Evolutionary conservation across 2,888 invertebrate species (phyloP), one percentile per base, ranked within the genome.

Genomic region (Allygus modestus): DNA sequence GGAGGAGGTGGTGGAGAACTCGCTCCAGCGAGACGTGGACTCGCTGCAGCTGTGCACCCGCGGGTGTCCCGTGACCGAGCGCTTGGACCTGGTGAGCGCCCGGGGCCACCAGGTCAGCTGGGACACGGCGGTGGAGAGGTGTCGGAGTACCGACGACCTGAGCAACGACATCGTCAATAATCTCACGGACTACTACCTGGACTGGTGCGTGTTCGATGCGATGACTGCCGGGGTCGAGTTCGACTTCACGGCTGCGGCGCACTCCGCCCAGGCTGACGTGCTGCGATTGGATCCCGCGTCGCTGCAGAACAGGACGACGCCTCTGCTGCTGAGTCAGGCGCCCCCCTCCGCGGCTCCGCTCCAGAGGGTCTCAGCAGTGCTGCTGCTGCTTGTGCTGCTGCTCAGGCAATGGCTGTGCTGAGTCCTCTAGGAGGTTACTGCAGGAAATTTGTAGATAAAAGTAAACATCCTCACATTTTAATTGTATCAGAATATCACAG

Each of bases 191-290:
- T 91, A 91, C 87, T 93, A 92, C 89, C 90, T 92, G 86, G 93
- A 93, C 89, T 92, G 92, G 86, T 93, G 93, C 89, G 92, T 93
- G 83, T 93, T 93, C 88, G 93, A 93, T 89, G 89, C 92, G 85
- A 90, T 92, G 90, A 91, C 91, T 2, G 92, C 92, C 1, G 92
- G 92, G 0, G 85, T 84, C 11, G 92, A 91, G 82, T 86, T 86
- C 26, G 88, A 88, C 54, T 89, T 89, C 85, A 88, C 89, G 20
- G 90, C 90, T 81, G 91, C 92, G 11, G 92, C 92, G 0, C 89
- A 90, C 85, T 89, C 89, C 4, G 91, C 92, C 0, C 89, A 91
- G 86, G 91, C 87, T 4, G 90, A 90, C 84, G 89, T 88, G 20
- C 75, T 89, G 20, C 85, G 87, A 26, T 86, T 89, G 82, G 89